A percentile compares a stretch with the other conserved stretches of the same genome.
Evolutionary conservation across 2,888 invertebrate genomes (phyloP).

Genomic region (Entomobrya proxima): DNA sequence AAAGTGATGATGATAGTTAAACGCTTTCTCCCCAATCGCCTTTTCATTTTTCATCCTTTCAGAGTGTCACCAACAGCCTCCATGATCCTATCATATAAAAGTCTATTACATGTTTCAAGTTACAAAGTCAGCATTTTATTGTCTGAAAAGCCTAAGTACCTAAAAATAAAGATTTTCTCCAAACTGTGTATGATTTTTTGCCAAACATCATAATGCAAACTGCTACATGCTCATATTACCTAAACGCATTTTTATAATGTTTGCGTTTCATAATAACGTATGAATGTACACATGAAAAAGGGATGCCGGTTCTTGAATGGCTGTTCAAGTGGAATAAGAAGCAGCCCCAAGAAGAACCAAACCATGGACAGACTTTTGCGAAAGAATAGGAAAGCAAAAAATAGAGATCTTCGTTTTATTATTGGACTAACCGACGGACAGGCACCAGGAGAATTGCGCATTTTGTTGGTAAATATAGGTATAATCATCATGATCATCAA

Average conservation of each 20-base stretch:
- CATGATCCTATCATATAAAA: too few species aligned
- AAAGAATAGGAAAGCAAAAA: not conserved
- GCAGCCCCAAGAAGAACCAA: not conserved
- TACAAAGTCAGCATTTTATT: too few species aligned
- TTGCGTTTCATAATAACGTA: not conserved
- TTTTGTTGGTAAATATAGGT: constrained; percentile 61
- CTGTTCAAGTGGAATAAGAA: not conserved
- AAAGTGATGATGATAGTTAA: too few species aligned
- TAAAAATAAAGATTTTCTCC: too few species aligned
- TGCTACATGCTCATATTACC: not conserved
- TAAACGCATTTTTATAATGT: not conserved
- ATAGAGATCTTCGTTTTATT: constrained; percentile 40
- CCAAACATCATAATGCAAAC: not conserved
- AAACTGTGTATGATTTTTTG: too few species aligned
- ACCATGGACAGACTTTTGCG: not conserved
- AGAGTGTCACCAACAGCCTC: too few species aligned
- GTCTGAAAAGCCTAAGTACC: too few species aligned
- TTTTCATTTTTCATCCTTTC: too few species aligned
- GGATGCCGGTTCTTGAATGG: not conserved
- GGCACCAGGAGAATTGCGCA: constrained; percentile 67
- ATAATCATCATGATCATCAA: constrained; percentile 21
- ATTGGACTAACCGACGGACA: constrained; percentile 32
- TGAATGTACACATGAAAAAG: not conserved
- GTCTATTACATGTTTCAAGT: too few species aligned
- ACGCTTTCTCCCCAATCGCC: too few species aligned